Evolutionary conservation across 2,797 vertebrate species (phyloP).

Genomic region (Silurus aristotelis): DNA sequence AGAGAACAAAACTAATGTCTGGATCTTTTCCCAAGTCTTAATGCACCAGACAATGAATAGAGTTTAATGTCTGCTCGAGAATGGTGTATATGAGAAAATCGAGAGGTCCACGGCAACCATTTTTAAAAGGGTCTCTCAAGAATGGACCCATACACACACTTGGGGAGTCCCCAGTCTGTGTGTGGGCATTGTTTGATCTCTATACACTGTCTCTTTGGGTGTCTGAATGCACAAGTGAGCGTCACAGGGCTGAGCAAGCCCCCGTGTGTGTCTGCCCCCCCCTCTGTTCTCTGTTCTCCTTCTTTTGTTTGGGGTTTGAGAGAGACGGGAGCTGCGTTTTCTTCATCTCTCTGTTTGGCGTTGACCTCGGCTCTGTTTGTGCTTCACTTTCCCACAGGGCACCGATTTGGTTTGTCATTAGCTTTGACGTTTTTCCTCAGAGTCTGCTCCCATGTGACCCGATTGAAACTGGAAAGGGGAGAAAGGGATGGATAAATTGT

Average conservation of each 20-base stretch:
- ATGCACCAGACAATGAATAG: constrained; percentile 22
- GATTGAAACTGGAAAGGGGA: constrained; percentile 2
- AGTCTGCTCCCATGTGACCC: constrained; percentile 7
- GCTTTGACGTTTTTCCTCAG: constrained; percentile 37
- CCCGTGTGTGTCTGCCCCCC: background rate
- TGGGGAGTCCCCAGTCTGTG: constrained; percentile 42
- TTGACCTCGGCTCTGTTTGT: constrained; percentile 54
- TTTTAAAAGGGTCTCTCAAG: constrained; percentile 22
- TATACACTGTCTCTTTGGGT: constrained; percentile 43
- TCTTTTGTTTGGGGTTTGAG: constrained; percentile 51
- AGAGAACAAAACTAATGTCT: constrained; percentile 43
- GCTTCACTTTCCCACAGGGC: constrained; percentile 54
- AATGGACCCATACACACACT: constrained; percentile 7
- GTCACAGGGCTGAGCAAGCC: constrained; percentile 36
- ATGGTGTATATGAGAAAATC: constrained; percentile 9
- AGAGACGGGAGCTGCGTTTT: constrained; percentile 36
- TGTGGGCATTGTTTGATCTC: constrained; percentile 53
- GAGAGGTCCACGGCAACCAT: constrained; percentile 22
- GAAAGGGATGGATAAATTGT: background rate
- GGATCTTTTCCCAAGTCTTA: constrained; percentile 40
- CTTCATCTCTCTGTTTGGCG: constrained; percentile 49
- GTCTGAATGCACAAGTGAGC: constrained; percentile 49
- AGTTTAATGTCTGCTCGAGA: constrained; percentile 23
- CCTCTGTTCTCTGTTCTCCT: background rate
- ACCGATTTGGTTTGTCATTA: constrained; percentile 43